Percentiles rank a stretch among this genome's conserved stretches.
phyloP scores from a whole-genome alignment of 2,113 vertebrate genomes.

The Cryptomyrus ogoouensis region DNA sequence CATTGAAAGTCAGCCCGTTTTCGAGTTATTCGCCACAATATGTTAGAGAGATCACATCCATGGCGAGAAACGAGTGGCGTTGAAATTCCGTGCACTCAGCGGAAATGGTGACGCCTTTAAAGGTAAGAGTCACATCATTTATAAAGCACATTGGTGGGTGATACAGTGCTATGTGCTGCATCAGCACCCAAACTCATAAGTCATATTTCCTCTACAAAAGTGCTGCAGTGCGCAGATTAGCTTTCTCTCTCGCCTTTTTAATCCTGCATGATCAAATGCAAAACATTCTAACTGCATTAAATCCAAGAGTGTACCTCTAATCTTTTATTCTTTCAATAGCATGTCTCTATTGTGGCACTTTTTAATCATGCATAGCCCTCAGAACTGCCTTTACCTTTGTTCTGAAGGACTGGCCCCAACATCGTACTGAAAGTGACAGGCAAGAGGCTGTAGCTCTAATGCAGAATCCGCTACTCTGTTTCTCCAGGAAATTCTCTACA shows the following conservation, averaged over 20 bases:
- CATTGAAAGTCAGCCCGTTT: background rate
- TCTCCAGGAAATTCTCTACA: background rate
- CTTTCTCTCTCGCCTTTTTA: background rate
- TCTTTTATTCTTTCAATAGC: background rate
- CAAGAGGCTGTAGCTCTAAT: background rate
- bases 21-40: background rate
- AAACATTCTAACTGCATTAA: background rate
- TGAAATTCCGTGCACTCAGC: background rate
- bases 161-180: background rate
- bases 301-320: background rate
- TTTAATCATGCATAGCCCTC: constrained; percentile 29
- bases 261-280: background rate
- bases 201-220: background rate
- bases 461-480: background rate
- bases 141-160: background rate
- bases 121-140: background rate
- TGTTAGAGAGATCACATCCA: background rate
- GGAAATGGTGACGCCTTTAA: background rate
- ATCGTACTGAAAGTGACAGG: constrained; percentile 34
- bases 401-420: constrained; percentile 24
- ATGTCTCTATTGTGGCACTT: constrained; percentile 18
- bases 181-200: background rate
- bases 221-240: background rate
- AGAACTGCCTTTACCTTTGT: constrained; percentile 13
- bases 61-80: background rate